Percentiles rank a stretch among this genome's conserved stretches.
Conservation (phyloP, 1,140 invertebrate species). For the Brachionus rubens region DNA sequence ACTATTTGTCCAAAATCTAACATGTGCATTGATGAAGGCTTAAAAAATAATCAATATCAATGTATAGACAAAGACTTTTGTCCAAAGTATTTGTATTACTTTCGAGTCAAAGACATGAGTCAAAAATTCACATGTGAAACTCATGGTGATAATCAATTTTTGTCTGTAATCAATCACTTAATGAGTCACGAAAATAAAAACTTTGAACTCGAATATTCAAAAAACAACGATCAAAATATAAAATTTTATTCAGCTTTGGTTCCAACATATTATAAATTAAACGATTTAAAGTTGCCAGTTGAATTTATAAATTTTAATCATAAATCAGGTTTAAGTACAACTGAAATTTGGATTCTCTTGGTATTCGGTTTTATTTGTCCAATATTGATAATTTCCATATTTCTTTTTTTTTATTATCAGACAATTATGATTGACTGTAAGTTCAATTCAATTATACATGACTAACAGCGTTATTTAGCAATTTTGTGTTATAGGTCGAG, state of each 20-base stretch:
- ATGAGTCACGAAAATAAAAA: neutral
- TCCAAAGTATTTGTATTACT: slow-evolving; percentile 1
- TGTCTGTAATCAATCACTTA: neutral
- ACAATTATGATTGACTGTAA: too few relatives aligned
- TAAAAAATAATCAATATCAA: neutral
- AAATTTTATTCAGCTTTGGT: neutral
- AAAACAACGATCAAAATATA: neutral
- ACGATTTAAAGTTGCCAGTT: neutral
- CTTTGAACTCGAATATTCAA: neutral
- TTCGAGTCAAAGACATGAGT: neutral
- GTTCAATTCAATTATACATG: too few relatives aligned
- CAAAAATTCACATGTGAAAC: neutral
- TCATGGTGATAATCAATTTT: neutral
- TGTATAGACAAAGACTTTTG: slow-evolving; percentile 9
- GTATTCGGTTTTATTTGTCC: neutral
- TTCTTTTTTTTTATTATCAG: neutral
- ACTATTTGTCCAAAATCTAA: neutral
- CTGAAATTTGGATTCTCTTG: neutral
- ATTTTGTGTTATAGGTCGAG: too few relatives aligned
- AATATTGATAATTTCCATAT: neutral
- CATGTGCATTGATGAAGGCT: slow-evolving; percentile 7
- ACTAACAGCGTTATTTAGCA: too few relatives aligned
- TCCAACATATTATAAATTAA: neutral
- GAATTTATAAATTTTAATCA: slow-evolving; percentile 1
- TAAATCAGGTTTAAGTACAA: neutral